These are phyloP conservation scores for Hydrolagus colliei DNA, from an alignment of 2,797 vertebrate species.

Conservation along the genomic window DNA sequence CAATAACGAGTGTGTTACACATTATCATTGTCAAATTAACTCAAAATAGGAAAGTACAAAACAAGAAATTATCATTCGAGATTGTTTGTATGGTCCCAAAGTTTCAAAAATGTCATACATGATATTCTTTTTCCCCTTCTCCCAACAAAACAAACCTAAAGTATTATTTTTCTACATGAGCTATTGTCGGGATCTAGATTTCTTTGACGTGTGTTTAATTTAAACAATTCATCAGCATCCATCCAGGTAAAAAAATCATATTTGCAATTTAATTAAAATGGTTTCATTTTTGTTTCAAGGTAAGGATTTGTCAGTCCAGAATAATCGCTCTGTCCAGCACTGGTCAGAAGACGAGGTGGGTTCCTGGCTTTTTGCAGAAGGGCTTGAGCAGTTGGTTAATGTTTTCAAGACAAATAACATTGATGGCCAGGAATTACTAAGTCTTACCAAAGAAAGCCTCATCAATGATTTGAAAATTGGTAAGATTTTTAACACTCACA, in stretches of 20 bases:
- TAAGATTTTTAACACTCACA: slow-evolving; percentile 48
- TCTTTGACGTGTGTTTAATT: no score
- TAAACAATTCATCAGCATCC: no score
- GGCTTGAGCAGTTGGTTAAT: slow-evolving; percentile 58
- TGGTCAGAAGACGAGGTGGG: slow-evolving; percentile 79
- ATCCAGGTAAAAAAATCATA: neutral
- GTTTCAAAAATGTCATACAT: no score
- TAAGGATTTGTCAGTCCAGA: slow-evolving; percentile 43
- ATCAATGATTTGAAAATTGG: slow-evolving; percentile 73
- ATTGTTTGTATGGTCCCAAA: no score
- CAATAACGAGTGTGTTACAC: no score
- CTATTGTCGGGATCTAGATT: no score
- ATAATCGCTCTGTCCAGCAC: slow-evolving; percentile 53
- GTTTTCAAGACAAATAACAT: slow-evolving; percentile 73
- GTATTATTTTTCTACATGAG: no score
- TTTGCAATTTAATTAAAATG: neutral
- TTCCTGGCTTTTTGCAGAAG: slow-evolving; percentile 63
- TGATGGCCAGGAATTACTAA: slow-evolving; percentile 68
- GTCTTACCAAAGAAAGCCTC: slow-evolving; percentile 67
- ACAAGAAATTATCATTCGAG: no score
- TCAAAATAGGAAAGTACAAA: no score
- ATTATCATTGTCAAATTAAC: no score
- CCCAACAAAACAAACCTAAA: no score
- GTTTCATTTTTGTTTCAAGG: slow-evolving; percentile 50
- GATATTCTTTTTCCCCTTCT: no score